Conservation (phyloP, 2,113 vertebrate species). For the Daboia siamensis region DNA sequence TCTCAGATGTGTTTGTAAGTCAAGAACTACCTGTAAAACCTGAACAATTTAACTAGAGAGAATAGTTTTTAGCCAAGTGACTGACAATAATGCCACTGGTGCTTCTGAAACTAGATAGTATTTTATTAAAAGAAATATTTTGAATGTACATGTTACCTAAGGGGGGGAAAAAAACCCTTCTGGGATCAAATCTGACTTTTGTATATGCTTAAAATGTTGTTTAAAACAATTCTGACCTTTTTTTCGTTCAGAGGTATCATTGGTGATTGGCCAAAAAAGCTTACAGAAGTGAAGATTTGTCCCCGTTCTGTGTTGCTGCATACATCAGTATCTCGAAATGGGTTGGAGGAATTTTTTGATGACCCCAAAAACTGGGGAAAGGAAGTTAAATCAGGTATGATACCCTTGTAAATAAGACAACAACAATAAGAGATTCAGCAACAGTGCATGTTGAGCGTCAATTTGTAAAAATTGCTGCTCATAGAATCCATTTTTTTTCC, state of each 20-base stretch:
- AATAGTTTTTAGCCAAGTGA: not conserved
- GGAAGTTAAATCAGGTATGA: conserved; percentile 88
- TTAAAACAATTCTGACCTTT: not conserved
- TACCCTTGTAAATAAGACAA: not conserved
- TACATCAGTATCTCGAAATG: conserved; percentile 71
- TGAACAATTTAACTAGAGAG: not conserved
- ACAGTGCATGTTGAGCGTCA: not conserved
- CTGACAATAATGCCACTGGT: not conserved
- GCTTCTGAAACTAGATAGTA: not conserved
- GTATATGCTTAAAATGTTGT: not conserved
- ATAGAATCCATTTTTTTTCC: too few species aligned
- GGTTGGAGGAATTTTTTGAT: conserved; percentile 94
- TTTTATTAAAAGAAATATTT: not conserved
- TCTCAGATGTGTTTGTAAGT: too few species aligned
- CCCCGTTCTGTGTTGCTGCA: conserved; percentile 71
- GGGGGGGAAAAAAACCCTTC: not conserved
- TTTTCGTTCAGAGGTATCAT: conserved; percentile 35
- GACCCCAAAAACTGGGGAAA: conserved; percentile 89
- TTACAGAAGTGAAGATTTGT: not conserved
- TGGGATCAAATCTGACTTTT: not conserved
- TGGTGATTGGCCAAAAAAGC: conserved; percentile 14
- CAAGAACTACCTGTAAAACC: not conserved
- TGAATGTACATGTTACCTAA: not conserved
- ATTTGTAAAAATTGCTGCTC: not conserved
- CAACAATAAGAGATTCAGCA: not conserved